Conservation (phyloP, 2,113 vertebrate genomes). For the Globicephala melas region DNA sequence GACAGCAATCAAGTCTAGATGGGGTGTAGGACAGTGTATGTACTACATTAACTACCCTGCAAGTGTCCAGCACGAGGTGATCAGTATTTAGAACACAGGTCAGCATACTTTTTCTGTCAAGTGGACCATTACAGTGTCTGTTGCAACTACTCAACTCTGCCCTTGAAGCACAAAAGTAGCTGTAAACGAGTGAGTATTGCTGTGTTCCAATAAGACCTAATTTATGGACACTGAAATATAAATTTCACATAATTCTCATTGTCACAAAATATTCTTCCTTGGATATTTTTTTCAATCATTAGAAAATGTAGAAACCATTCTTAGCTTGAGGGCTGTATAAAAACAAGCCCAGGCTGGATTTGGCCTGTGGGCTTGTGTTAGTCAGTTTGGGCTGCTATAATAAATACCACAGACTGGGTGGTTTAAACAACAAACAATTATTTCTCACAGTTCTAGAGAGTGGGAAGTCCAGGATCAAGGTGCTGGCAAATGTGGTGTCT, state of each 20-base stretch:
- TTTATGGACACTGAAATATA: not conserved
- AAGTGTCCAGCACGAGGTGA: not conserved
- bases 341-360: not conserved
- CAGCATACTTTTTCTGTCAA: not conserved
- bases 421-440: not conserved
- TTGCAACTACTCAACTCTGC: not conserved
- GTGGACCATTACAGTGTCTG: not conserved
- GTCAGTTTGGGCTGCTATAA: not conserved
- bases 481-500: not conserved
- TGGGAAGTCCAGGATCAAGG: not conserved
- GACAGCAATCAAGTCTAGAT: not conserved
- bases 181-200: not conserved
- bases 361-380: not conserved
- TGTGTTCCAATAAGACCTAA: not conserved
- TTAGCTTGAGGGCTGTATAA: not conserved
- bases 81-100: not conserved
- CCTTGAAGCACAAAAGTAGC: not conserved
- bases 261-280: not conserved
- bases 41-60: not conserved
- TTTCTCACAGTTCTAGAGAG: not conserved
- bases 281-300: not conserved
- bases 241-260: not conserved
- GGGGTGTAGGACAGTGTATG: no score
- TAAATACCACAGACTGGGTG: not conserved
- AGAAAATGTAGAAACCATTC: not conserved